These are phyloP conservation scores for Oryzias sinensis DNA, from an alignment of 2,797 vertebrate genomes.

Conservation along the genomic window DNA sequence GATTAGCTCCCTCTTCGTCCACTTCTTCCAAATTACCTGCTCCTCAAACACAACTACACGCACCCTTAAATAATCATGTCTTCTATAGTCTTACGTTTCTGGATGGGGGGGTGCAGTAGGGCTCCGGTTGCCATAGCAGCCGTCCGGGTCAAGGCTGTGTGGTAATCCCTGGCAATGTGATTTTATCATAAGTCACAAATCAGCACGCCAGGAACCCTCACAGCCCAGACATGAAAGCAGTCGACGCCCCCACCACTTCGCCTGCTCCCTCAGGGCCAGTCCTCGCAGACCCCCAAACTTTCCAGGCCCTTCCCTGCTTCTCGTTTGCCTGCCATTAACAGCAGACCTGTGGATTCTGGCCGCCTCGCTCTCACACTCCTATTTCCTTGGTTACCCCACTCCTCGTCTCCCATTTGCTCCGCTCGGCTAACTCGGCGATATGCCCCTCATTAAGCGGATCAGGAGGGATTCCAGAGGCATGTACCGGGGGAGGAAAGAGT, in stretches of 20 bases:
- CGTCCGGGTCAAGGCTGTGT: conserved; percentile 88
- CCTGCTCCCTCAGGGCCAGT: conserved; percentile 8
- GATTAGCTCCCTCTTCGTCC: conserved; percentile 36
- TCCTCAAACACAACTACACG: conserved; percentile 48
- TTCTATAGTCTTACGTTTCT: conserved; percentile 42
- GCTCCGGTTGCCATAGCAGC: conserved; percentile 80
- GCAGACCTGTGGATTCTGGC: conserved; percentile 47
- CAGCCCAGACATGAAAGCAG: conserved; percentile 87
- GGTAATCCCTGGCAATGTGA: conserved; percentile 99
- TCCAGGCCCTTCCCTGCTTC: conserved; percentile 11
- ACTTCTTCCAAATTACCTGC: conserved; percentile 37
- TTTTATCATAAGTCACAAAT: conserved; percentile 99
- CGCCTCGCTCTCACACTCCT: conserved; percentile 24
- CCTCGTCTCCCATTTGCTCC: conserved; percentile 66
- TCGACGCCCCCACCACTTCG: conserved; percentile 32
- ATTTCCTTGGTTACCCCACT: conserved; percentile 62
- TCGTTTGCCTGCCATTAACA: conserved; percentile 10
- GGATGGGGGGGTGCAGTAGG: conserved; percentile 21
- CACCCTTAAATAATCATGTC: conserved; percentile 47
- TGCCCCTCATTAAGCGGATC: conserved; percentile 82
- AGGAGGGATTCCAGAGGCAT: conserved; percentile 78
- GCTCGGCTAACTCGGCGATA: conserved; percentile 75
- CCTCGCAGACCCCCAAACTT: conserved; percentile 18
- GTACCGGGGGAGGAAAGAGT: conserved; percentile 64
- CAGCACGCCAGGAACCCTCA: conserved; percentile 99